Conservation (phyloP, 1,140 invertebrate genomes). For the Whitmania pigra region DNA sequence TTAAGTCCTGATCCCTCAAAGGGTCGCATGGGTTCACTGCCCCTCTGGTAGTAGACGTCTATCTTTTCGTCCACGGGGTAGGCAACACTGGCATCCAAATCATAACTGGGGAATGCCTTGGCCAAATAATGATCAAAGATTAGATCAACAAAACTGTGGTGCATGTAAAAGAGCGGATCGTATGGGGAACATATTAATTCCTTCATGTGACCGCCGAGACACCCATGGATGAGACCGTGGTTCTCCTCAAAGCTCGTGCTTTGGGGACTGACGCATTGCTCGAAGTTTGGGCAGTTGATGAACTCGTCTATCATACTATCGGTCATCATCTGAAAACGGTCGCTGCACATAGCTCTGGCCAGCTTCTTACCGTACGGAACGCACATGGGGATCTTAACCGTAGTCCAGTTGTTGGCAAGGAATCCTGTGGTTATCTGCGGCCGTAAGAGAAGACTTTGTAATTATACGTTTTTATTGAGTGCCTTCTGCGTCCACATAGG, state of each 20-base stretch:
- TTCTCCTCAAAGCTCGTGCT: conserved; percentile 4
- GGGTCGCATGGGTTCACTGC: too few relatives aligned
- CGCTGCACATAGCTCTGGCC: background rate
- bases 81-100: too few relatives aligned
- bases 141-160: conserved; percentile 1
- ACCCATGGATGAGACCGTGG: conserved; percentile 7
- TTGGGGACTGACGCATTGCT: background rate
- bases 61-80: too few relatives aligned
- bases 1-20: too few relatives aligned
- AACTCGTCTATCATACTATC: background rate
- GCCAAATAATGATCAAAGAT: background rate
- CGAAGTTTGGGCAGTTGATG: conserved; percentile 3
- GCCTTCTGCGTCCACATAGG: too few relatives aligned
- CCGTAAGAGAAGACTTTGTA: background rate
- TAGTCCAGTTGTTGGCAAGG: conserved; percentile 2
- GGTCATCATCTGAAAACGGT: conserved; percentile 4
- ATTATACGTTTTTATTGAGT: too few relatives aligned
- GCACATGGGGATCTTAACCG: conserved; percentile 3
- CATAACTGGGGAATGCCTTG: too few relatives aligned
- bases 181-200: background rate
- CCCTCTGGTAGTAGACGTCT: too few relatives aligned
- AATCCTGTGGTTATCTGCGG: too few relatives aligned
- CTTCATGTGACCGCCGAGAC: conserved; percentile 2
- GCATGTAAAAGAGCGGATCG: conserved; percentile 14
- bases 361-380: background rate